These are phyloP conservation scores for Hippocampus comes DNA, from an alignment of 2,113 vertebrate genomes.

Conservation along the genomic window DNA sequence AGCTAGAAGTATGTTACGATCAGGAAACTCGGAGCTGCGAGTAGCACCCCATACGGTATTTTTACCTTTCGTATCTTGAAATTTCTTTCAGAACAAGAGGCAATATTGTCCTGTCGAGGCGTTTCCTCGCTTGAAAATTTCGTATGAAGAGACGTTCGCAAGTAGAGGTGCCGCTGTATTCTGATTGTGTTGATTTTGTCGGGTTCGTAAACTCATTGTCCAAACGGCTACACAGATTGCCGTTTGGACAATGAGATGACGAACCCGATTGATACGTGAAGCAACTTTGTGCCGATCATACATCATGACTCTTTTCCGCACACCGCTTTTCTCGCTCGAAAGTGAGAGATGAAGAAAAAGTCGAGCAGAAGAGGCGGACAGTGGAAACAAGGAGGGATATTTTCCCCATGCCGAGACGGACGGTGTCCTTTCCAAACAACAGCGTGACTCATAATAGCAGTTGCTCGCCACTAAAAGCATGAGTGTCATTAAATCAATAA, in stretches of 20 bases:
- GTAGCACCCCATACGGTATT: no score
- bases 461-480: conserved; percentile 86
- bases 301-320: background rate
- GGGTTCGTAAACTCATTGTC: no score
- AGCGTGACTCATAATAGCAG: conserved; percentile 77
- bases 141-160: no score
- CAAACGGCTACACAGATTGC: no score
- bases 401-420: conserved; percentile 56
- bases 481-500: conserved; percentile 97
- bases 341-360: background rate
- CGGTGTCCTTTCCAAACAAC: conserved; percentile 62
- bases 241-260: background rate
- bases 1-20: no score
- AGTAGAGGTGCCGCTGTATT: no score
- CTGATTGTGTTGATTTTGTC: no score
- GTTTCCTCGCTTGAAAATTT: no score
- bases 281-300: background rate
- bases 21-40: no score
- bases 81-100: no score
- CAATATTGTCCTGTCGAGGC: no score
- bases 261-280: background rate
- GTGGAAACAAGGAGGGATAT: conserved; percentile 18
- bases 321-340: background rate
- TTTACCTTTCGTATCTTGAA: no score
- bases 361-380: conserved; percentile 15